A percentile compares a stretch with the other conserved stretches of the same genome.
phyloP scores from a whole-genome alignment of 2,888 invertebrate species.

The Plusia festucae region DNA sequence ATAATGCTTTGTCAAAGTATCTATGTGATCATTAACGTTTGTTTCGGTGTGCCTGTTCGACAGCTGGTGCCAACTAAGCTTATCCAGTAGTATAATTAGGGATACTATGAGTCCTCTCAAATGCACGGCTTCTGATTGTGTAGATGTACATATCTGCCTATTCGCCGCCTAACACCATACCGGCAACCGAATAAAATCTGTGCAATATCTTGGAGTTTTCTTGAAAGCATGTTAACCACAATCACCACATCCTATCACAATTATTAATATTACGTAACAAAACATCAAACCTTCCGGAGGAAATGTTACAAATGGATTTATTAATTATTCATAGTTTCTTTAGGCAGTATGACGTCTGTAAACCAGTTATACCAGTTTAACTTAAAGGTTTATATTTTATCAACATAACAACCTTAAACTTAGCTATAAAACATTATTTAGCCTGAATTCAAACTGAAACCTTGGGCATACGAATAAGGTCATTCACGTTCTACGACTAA shows the following conservation, averaged over 20 bases:
- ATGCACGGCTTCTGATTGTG: too few relatives aligned
- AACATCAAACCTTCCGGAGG: background rate
- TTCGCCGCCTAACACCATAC: too few relatives aligned
- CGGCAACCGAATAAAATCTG: too few relatives aligned
- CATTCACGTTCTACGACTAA: too few relatives aligned
- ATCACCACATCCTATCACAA: background rate
- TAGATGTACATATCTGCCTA: too few relatives aligned
- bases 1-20: too few relatives aligned
- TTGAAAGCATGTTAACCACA: background rate
- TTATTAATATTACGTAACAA: background rate
- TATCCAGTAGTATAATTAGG: too few relatives aligned
- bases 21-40: too few relatives aligned
- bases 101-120: too few relatives aligned
- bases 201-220: background rate
- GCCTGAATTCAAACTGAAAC: slow-evolving; percentile 1
- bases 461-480: background rate
- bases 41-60: too few relatives aligned
- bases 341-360: background rate
- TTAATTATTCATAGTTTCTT: slow-evolving; percentile 1
- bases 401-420: background rate
- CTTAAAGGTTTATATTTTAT: background rate
- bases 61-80: too few relatives aligned
- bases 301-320: background rate
- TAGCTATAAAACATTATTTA: background rate
- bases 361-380: background rate